These are phyloP conservation scores for Pipra filicauda DNA, from an alignment of 2,113 vertebrate species.

Conservation along the genomic window DNA sequence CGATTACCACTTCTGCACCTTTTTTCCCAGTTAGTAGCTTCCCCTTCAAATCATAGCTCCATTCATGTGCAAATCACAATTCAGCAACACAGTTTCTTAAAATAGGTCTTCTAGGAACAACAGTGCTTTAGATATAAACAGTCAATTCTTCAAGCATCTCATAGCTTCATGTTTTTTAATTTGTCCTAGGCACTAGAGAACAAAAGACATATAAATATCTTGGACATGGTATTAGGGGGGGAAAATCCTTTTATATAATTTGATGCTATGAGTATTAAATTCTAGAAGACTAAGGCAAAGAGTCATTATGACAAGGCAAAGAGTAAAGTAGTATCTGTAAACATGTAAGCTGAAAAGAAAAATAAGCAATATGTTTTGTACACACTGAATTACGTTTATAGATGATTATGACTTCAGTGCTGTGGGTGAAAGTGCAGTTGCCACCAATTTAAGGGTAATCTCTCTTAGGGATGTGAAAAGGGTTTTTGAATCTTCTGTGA, in stretches of 20 bases:
- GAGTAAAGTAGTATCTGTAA: not conserved
- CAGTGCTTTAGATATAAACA: not conserved
- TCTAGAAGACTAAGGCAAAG: not conserved
- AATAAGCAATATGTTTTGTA: not conserved
- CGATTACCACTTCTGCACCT: not conserved
- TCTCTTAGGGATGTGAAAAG: not conserved
- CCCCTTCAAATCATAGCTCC: accelerated
- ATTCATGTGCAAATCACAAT: not conserved
- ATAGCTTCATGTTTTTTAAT: not conserved
- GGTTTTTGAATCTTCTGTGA: not conserved
- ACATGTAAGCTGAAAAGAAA: not conserved
- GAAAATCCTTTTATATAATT: not conserved
- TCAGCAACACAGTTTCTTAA: not conserved
- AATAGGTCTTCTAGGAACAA: not conserved
- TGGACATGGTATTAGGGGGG: accelerated
- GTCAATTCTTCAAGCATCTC: not conserved
- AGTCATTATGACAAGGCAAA: not conserved
- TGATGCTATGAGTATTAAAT: not conserved
- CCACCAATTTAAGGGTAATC: not conserved
- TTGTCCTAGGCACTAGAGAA: not conserved
- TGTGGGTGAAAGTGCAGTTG: not conserved
- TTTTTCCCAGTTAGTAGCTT: not conserved
- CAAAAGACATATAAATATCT: not conserved
- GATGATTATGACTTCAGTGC: not conserved
- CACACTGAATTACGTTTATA: not conserved